phyloP scores from a whole-genome alignment of 1,140 invertebrate species.

The Camponotus vicinus region DNA sequence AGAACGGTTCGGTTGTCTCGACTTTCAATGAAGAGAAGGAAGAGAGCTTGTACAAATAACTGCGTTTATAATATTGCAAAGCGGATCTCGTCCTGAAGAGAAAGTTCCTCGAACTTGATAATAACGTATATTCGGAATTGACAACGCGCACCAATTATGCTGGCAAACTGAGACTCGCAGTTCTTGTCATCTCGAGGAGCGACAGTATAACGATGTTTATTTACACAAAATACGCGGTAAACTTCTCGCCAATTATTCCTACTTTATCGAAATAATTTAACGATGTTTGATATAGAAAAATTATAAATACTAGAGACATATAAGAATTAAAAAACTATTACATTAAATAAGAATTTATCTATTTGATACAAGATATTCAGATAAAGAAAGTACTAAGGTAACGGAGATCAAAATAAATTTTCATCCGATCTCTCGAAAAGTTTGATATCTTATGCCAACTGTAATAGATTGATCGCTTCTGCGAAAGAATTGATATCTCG shows the following conservation, averaged over 20 bases:
- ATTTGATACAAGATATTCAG: neutral
- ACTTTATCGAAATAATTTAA: slow-evolving; percentile 2
- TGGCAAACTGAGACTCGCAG: slow-evolving; percentile 47
- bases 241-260: slow-evolving; percentile 42
- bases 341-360: neutral
- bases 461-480: slow-evolving; percentile 50
- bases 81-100: slow-evolving; percentile 44
- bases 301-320: neutral
- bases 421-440: neutral
- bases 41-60: slow-evolving; percentile 53
- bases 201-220: slow-evolving; percentile 45
- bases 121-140: slow-evolving; percentile 60
- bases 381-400: neutral
- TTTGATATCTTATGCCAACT: slow-evolving; percentile 41
- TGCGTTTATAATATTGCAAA: slow-evolving; percentile 62
- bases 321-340: neutral
- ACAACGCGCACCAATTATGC: slow-evolving; percentile 58
- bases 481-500: slow-evolving; percentile 52
- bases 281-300: neutral
- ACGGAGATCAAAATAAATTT: slow-evolving; percentile 19
- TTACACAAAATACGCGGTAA: slow-evolving; percentile 39
- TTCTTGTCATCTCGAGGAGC: slow-evolving; percentile 25
- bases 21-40: slow-evolving; percentile 47
- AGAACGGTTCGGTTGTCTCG: slow-evolving; percentile 55
- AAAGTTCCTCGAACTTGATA: slow-evolving; percentile 59